Conservation (phyloP, 2,888 invertebrate genomes). For the Muscina levida region DNA sequence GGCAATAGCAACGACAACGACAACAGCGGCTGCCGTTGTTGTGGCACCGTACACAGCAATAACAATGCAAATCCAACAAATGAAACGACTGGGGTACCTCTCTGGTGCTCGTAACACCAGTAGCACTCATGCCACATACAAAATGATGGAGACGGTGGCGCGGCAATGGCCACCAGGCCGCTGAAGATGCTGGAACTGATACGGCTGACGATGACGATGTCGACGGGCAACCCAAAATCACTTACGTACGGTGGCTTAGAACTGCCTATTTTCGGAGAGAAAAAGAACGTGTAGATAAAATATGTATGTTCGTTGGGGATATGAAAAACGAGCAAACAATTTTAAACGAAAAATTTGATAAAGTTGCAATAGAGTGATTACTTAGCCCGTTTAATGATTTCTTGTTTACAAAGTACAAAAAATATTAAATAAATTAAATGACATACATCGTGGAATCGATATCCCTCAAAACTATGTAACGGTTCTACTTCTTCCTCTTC, state of each 20-base stretch:
- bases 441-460: too few species aligned
- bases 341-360: too few species aligned
- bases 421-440: too few species aligned
- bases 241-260: slow-evolving; percentile 36
- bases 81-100: slow-evolving; percentile 25
- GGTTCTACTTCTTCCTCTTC: too few species aligned
- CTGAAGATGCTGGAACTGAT: too few species aligned
- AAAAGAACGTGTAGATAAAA: too few species aligned
- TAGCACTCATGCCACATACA: slow-evolving; percentile 55
- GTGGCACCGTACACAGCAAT: slow-evolving; percentile 47
- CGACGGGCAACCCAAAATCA: slow-evolving; percentile 39
- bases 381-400: too few species aligned
- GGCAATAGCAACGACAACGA: slow-evolving; percentile 4
- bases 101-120: slow-evolving; percentile 54
- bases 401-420: too few species aligned
- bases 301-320: too few species aligned
- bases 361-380: too few species aligned
- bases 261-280: neutral
- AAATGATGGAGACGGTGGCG: slow-evolving; percentile 25
- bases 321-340: too few species aligned
- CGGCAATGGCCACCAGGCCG: neutral
- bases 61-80: slow-evolving; percentile 35
- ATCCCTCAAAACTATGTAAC: too few species aligned
- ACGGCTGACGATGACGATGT: slow-evolving; percentile 33
- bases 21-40: slow-evolving; percentile 36